These are phyloP conservation scores for Onychostoma macrolepis DNA, from an alignment of 2,113 vertebrate genomes.

Conservation along the genomic window DNA sequence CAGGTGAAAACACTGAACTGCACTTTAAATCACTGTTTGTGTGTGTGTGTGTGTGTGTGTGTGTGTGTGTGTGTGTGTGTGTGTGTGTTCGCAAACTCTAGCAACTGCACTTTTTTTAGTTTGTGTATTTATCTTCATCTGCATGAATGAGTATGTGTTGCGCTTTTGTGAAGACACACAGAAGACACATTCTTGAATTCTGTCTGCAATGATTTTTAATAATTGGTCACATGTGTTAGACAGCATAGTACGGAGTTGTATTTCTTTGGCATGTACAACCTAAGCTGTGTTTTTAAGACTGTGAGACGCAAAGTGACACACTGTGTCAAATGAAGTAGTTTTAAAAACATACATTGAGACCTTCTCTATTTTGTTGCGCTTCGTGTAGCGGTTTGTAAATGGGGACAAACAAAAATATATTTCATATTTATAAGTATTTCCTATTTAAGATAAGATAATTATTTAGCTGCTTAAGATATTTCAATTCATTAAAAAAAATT, in stretches of 20 bases:
- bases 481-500: no score
- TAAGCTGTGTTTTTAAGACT: not conserved
- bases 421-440: no score
- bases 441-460: no score
- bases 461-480: no score
- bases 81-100: no score
- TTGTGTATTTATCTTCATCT: not conserved
- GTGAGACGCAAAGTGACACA: not conserved
- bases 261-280: not conserved
- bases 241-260: not conserved
- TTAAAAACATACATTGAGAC: not conserved
- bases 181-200: not conserved
- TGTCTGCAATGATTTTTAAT: not conserved
- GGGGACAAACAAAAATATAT: not conserved
- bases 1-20: constrained; percentile 77
- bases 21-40: no score
- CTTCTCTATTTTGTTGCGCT: not conserved
- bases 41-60: no score
- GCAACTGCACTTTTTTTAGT: not conserved
- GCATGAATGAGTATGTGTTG: not conserved
- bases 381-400: not conserved
- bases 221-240: not conserved
- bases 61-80: no score
- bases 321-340: not conserved
- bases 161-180: not conserved